Base-by-base conservation (phyloP, 2,797 vertebrate genomes). In the Moxostoma hubbsi region DNA sequence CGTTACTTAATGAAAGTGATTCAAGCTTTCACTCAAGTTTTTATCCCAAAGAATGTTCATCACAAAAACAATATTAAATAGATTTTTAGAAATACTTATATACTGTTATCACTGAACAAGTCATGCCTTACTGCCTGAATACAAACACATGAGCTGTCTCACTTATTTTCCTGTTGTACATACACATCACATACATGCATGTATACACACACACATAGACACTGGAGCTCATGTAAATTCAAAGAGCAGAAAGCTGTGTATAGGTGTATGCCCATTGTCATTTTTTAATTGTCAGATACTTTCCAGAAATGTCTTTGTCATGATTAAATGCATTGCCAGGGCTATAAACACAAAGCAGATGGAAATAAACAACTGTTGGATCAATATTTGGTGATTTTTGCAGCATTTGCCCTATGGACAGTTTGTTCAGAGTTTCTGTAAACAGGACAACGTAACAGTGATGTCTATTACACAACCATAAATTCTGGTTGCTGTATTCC, bases 381-480 rank as follows among this genome's bases (percentile, higher is more conserved):
- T 79, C 61, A 64, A 63, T 65, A 79, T 68, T 51, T 70, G 47
- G 61, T 62, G 46, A 47, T 13, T 62, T 62, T 61, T 43, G 18
- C 11, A 46, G 6, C 15, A 36, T 59, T 64, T 66, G 68, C 72
- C 81, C 73, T 76, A 73, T 81, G 67, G 72, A 68, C 73, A 64
- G 79, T 77, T 77, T 66, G 73, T 66, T 79, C 61, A 75, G 69
- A 79, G 75, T 80, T 36, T 36, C 68, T 81, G 82, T 83, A 82
- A 83, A 85, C 82, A 82, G 67, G 70, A 47, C 59, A 74, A 62
- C 49, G 0, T n/a, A 51, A 71, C 53, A 62, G 2, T 63, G 46
- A 57, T 43, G 45, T 18, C 58, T 61, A 59, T 46, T 18, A 61
- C 24, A 51, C 18, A 49, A 18, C n/a, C 5, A 2, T 59, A 9